A percentile compares a stretch with the other conserved stretches of the same genome.
Conservation (phyloP, 2,888 invertebrate species). For the Achlya flavicornis region DNA sequence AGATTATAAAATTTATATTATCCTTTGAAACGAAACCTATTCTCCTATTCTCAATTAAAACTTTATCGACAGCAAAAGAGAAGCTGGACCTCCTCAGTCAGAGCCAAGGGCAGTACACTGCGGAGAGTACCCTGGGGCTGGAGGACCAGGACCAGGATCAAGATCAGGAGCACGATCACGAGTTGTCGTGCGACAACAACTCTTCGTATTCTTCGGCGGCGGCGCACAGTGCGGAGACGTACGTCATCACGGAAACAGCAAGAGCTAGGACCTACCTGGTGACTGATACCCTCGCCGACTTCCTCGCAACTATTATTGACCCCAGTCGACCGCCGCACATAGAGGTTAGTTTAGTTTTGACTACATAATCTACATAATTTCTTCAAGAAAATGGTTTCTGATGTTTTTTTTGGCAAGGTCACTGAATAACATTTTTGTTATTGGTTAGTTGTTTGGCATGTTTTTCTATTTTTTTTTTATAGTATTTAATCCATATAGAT, state of each 20-base stretch:
- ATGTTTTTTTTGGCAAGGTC: too few species aligned
- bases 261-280: conserved; percentile 67
- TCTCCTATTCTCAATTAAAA: neutral
- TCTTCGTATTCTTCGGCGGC: conserved; percentile 22
- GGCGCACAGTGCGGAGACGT: conserved; percentile 53
- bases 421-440: too few species aligned
- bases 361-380: too few species aligned
- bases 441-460: too few species aligned
- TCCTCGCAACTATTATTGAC: conserved; percentile 56
- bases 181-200: conserved; percentile 37
- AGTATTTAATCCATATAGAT: too few species aligned
- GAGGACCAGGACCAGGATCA: conserved; percentile 33
- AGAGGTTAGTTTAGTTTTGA: conserved; percentile 17
- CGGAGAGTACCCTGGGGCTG: conserved; percentile 43
- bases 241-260: conserved; percentile 69
- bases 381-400: too few species aligned
- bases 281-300: conserved; percentile 59
- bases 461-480: too few species aligned
- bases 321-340: conserved; percentile 26
- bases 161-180: conserved; percentile 36
- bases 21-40: too few species aligned
- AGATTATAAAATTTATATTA: too few species aligned
- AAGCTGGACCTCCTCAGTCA: conserved; percentile 52
- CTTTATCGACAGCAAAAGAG: conserved; percentile 52
- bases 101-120: conserved; percentile 33